These are phyloP conservation scores for Bombylius discolor DNA, from an alignment of 2,888 invertebrate species.

Conservation along the genomic window DNA sequence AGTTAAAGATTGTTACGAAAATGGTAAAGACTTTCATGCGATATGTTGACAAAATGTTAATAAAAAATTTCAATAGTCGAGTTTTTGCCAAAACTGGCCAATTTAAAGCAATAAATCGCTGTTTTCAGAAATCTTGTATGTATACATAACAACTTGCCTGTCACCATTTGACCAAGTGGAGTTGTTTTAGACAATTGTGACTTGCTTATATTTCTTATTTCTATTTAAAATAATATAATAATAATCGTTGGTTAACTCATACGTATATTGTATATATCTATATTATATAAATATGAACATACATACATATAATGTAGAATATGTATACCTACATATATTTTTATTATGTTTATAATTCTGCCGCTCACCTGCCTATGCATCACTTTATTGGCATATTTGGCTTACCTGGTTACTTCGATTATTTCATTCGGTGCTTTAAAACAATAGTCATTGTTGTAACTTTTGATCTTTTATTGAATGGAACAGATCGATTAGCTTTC, in stretches of 20 bases:
- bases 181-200: neutral
- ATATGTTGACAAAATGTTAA: neutral
- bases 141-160: slow-evolving; percentile 2
- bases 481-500: too few species aligned
- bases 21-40: neutral
- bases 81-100: slow-evolving; percentile 9
- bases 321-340: too few species aligned
- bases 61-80: slow-evolving; percentile 8
- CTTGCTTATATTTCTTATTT: too few species aligned
- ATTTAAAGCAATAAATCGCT: slow-evolving; percentile 9
- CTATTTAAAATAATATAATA: too few species aligned
- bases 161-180: slow-evolving; percentile 6
- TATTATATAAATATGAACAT: too few species aligned
- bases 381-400: neutral
- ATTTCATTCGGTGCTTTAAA: neutral
- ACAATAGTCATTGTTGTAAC: neutral
- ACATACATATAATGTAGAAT: too few species aligned
- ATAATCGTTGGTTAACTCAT: too few species aligned
- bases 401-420: neutral
- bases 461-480: neutral
- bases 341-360: too few species aligned
- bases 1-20: neutral
- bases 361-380: neutral
- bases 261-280: too few species aligned
- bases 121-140: neutral